These are phyloP conservation scores for Cheiracanthium punctorium DNA, from an alignment of 2,888 invertebrate species.

Conservation along the genomic window DNA sequence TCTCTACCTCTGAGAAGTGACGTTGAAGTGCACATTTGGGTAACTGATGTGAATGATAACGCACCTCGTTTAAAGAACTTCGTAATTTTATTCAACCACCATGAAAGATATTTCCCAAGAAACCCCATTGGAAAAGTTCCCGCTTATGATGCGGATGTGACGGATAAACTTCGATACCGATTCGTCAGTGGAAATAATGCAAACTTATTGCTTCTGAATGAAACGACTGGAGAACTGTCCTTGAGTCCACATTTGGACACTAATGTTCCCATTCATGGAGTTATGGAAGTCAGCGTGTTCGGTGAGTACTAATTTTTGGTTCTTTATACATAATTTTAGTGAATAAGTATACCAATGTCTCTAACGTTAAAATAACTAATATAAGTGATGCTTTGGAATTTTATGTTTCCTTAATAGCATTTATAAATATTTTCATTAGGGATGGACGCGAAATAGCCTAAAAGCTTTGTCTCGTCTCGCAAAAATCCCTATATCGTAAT, in stretches of 20 bases:
- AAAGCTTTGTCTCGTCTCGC: no score
- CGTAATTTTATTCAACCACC: slow-evolving; percentile 95
- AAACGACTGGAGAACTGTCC: slow-evolving; percentile 87
- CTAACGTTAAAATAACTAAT: no score
- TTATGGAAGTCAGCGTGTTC: slow-evolving; percentile 93
- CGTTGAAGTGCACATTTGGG: slow-evolving; percentile 89
- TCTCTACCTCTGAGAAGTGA: slow-evolving; percentile 92
- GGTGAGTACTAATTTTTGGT: slow-evolving; percentile 75
- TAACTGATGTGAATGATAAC: slow-evolving; percentile 93
- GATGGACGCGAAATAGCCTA: no score
- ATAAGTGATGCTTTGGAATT: no score
- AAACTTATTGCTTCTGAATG: slow-evolving; percentile 88
- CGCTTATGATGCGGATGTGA: slow-evolving; percentile 95
- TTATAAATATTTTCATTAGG: no score
- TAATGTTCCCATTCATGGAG: slow-evolving; percentile 93
- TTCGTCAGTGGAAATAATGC: slow-evolving; percentile 95
- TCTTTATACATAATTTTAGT: no score
- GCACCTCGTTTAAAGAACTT: slow-evolving; percentile 94
- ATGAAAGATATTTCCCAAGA: slow-evolving; percentile 92
- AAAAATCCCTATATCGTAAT: no score
- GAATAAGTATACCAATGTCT: no score
- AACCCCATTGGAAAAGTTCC: slow-evolving; percentile 93
- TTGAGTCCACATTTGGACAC: slow-evolving; percentile 94
- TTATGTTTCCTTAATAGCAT: no score
- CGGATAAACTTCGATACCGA: slow-evolving; percentile 87